Base-by-base conservation (phyloP, 2,888 invertebrate genomes). In the Mesoligia furuncula region DNA sequence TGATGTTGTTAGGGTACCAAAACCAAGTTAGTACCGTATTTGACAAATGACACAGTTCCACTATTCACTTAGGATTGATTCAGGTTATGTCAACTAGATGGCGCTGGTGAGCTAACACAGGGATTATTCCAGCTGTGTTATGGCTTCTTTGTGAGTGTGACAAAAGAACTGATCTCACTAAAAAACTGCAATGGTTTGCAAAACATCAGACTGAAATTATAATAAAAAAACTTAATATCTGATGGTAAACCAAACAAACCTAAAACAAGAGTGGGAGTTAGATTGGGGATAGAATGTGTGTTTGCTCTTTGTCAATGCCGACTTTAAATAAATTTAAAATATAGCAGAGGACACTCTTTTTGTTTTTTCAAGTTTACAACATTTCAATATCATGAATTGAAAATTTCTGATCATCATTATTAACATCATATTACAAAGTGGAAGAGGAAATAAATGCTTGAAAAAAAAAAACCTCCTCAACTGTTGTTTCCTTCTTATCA, bases 11-110 rank as follows among this genome's bases (percentile, higher is more conserved):
- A 48, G 8, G 62, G 24, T 9, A 36, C 27, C 7, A 73, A 71
- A 48, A 57, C 36, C 42, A 67, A 61, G 39, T 36, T n/a, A 20
- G 7, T 45, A 51, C 66, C 9, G 15, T 54, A 62, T 62, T 80
- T 54, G 62, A 62, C 45, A 71, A 73, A 39, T 79, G 82, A 81
- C 82, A 79, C 66, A 82, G 61, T 87, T 77, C 75, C 67, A 64
- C 48, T 39, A 42, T 67, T 64, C 54, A 70, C 48, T 76, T 74
- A 48, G 15, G 64, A 11, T 68, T 80, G 59, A 67, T 81, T 80
- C 65, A 75, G 81, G 75, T 86, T 84, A 79, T 68, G 75, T 48
- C 24, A 77, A 88, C 88, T 86, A 88, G 88, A 89, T 88, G 88
- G 87, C 83, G 87, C 77, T 82, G 69, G 45, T 71, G 68, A 51